These are phyloP conservation scores for Xylocampa areola DNA, from an alignment of 2,888 invertebrate genomes.

Conservation along the genomic window DNA sequence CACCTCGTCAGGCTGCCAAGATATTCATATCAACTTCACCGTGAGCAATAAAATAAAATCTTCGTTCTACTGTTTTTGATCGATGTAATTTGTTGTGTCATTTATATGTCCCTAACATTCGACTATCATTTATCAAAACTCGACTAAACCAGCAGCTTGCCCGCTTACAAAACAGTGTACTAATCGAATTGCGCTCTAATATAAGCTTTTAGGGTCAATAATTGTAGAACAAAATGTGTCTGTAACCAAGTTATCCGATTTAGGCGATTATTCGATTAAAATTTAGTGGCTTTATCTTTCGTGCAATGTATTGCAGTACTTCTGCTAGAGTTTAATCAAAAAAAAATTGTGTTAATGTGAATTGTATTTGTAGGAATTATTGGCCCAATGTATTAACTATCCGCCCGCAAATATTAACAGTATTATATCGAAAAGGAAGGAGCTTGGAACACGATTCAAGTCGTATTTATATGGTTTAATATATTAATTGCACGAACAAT, in stretches of 20 bases:
- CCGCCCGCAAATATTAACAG: conserved; percentile 3
- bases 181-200: conserved; percentile 36
- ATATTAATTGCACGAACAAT: conserved; percentile 28
- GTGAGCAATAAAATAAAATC: not conserved
- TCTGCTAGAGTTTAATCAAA: no score
- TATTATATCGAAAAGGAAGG: conserved; percentile 10
- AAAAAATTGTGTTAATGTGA: no score
- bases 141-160: conserved; percentile 23
- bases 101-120: conserved; percentile 31
- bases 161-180: conserved; percentile 33
- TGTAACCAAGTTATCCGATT: not conserved
- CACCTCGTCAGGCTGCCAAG: no score
- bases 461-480: conserved; percentile 19
- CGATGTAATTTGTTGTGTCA: no score
- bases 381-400: conserved; percentile 35
- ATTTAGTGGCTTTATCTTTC: not conserved
- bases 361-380: conserved; percentile 26
- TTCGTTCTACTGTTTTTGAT: not conserved
- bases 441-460: conserved; percentile 6
- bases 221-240: conserved; percentile 15
- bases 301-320: no score
- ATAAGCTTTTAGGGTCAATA: conserved; percentile 47
- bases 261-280: not conserved
- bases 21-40: no score
- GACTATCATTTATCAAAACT: conserved; percentile 40